Conservation (phyloP, 1,140 invertebrate species). For the Mizuhopecten yessoensis region DNA sequence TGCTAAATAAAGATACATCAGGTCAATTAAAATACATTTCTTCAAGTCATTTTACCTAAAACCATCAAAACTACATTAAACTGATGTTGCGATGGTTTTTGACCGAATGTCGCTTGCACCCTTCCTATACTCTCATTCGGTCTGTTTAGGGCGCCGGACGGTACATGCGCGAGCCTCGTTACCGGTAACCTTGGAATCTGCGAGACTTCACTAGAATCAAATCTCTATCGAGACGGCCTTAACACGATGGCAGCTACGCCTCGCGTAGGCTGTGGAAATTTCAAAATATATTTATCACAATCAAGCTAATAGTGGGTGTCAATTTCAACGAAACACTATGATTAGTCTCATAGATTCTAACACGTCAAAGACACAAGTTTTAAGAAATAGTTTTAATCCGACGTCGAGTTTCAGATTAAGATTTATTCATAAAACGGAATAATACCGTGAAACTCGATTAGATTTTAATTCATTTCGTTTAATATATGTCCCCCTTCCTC, state of each 20-base stretch:
- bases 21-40: too few relatives aligned
- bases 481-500: background rate
- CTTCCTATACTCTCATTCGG: background rate
- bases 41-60: too few relatives aligned
- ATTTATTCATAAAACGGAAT: conserved; percentile 4
- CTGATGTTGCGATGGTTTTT: too few relatives aligned
- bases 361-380: background rate
- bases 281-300: background rate
- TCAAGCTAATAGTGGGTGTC: background rate
- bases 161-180: background rate
- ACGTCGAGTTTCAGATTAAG: conserved; percentile 10
- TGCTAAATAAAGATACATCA: too few relatives aligned
- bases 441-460: conserved; percentile 11
- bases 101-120: too few relatives aligned
- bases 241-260: background rate
- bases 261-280: background rate
- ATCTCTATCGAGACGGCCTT: background rate
- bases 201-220: background rate
- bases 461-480: conserved; percentile 36
- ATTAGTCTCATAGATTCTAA: background rate
- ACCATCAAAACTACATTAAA: too few relatives aligned
- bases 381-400: background rate
- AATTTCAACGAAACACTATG: background rate
- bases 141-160: background rate
- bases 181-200: background rate